Evolutionary conservation across 2,888 invertebrate genomes (phyloP), one percentile per base, ranked within the genome.

Genomic region (Cynaeus angustus): DNA sequence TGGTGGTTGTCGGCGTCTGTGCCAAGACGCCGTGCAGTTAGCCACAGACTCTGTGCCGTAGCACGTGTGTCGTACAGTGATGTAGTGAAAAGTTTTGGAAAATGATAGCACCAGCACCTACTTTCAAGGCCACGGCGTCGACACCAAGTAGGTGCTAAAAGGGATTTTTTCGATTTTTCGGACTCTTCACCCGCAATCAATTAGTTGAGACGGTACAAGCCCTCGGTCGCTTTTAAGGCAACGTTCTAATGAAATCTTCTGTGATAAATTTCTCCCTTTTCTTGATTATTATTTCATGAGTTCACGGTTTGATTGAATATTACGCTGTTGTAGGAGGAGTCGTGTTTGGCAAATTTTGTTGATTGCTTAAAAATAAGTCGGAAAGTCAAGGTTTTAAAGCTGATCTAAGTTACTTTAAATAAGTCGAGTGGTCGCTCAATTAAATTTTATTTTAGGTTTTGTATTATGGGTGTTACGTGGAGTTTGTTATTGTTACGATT

Each of bases 121-220:
- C 91, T 84, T 94, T 94, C 88, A 94, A 93, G 87, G 94, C 94
- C 80, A 92, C 91, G 82, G 91, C 93, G 79, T 88, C 91, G 72
- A 89, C 89, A 78, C 88, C 91, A 91, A 92, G 92, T 92, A 92
- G 52, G 80, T 21, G 2, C 21, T 4, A 3, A 21, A 21, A n/a
- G n/a, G n/a, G n/a, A n/a, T n/a, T n/a, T n/a, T n/a, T n/a, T n/a
- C n/a, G n/a, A n/a, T n/a, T n/a, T n/a, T n/a, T n/a, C n/a, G n/a
- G n/a, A n/a, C n/a, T n/a, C 28, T 16, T 30, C 30, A 6, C 26
- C 33, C 13, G n/a, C n/a, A n/a, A n/a, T n/a, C n/a, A n/a, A n/a
- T n/a, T n/a, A n/a, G n/a, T n/a, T n/a, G n/a, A n/a, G n/a, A n/a
- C n/a, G n/a, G n/a, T n/a, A n/a, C n/a, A n/a, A n/a, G n/a, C n/a